These are phyloP conservation scores for Crotalus tigris DNA, from an alignment of 2,113 vertebrate species.

Conservation along the genomic window DNA sequence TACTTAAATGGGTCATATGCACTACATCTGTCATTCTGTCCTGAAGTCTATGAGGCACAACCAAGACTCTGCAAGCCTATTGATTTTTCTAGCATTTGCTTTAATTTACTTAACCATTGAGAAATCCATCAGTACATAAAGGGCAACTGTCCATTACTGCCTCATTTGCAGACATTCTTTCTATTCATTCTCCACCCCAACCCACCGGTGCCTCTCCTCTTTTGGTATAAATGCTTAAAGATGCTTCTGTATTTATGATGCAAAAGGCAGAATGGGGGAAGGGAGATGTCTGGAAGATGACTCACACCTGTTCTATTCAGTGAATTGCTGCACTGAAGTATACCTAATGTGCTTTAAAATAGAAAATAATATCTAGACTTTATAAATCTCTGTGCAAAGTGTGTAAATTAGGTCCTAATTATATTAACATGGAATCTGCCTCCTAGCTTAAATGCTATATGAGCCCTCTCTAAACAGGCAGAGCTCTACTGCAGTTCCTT, in stretches of 20 bases:
- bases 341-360: constrained; percentile 78
- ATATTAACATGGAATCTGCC: constrained; percentile 95
- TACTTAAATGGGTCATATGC: constrained; percentile 85
- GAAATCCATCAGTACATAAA: constrained; percentile 87
- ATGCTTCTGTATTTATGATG: constrained; percentile 75
- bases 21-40: constrained; percentile 89
- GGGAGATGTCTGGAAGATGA: constrained; percentile 41
- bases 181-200: constrained; percentile 36
- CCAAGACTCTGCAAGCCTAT: constrained; percentile 83
- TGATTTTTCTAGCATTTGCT: constrained; percentile 87
- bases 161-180: constrained; percentile 78
- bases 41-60: constrained; percentile 85
- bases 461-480: constrained; percentile 81
- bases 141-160: constrained; percentile 85
- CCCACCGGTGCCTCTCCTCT: not conserved
- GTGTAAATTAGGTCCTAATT: constrained; percentile 96
- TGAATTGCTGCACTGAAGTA: constrained; percentile 79
- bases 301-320: constrained; percentile 95
- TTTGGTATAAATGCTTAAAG: constrained; percentile 76
- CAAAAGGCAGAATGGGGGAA: constrained; percentile 55
- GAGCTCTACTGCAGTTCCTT: constrained; percentile 90
- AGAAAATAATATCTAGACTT: constrained; percentile 82
- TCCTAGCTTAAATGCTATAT: constrained; percentile 91
- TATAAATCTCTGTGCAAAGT: constrained; percentile 90
- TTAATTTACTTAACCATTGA: constrained; percentile 88